Percentiles rank a stretch among this genome's conserved stretches.
Evolutionary conservation across 2,797 vertebrate genomes (phyloP).

Genomic region (Peromyscus eremicus): DNA sequence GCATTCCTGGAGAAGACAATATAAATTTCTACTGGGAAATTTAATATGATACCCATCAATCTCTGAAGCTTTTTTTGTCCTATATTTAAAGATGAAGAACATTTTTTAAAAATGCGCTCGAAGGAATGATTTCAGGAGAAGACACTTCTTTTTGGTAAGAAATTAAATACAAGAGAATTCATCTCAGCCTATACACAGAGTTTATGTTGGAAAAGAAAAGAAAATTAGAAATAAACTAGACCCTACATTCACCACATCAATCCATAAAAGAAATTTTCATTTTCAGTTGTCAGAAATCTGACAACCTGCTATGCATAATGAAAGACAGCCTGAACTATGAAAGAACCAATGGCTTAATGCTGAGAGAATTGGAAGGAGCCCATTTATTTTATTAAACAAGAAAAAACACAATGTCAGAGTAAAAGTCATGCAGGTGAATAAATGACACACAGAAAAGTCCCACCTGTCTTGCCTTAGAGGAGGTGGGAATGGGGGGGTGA

Average conservation of each 20-base stretch:
- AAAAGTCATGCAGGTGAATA: slow-evolving; percentile 19
- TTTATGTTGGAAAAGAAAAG: background rate
- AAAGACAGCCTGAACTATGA: slow-evolving; percentile 41
- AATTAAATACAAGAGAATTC: slow-evolving; percentile 47
- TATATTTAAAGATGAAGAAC: slow-evolving; percentile 45
- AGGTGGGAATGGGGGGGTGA: no score
- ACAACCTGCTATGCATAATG: slow-evolving; percentile 2
- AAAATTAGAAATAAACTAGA: slow-evolving; percentile 32
- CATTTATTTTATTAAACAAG: slow-evolving; percentile 35
- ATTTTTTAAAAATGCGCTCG: background rate
- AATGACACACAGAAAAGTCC: background rate
- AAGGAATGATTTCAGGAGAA: slow-evolving; percentile 18
- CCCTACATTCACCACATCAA: background rate
- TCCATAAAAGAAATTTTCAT: slow-evolving; percentile 22
- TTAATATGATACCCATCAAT: background rate
- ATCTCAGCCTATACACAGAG: background rate
- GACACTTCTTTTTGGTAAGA: background rate
- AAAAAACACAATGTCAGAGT: slow-evolving; percentile 31
- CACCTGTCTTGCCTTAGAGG: background rate
- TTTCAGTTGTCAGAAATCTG: slow-evolving; percentile 53
- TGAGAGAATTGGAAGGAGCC: background rate
- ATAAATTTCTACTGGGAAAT: background rate
- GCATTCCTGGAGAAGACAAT: background rate
- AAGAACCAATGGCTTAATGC: background rate
- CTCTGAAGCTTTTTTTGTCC: background rate